Evolutionary conservation across 2,797 vertebrate genomes (phyloP), one percentile per base, ranked within the genome.

Genomic region (Huso huso): DNA sequence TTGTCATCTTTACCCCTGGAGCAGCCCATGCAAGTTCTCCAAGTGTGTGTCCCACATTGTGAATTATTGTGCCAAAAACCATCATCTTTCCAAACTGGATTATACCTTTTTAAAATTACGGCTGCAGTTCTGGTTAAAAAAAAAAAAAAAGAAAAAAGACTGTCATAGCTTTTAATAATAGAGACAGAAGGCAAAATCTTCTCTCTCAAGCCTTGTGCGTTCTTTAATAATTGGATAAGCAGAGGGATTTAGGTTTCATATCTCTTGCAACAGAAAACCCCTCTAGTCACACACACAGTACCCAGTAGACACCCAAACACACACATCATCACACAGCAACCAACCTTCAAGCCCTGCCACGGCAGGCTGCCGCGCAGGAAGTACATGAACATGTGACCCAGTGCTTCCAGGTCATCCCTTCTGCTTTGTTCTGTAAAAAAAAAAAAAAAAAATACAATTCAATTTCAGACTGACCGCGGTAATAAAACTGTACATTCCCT

Each of bases 331-430:
- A 6, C 65, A 64, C 55, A 65, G 61, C 60, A 12, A 8, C 64
- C 72, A 87, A 98, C 96, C 95, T 99, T 99, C 66, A 99, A 89
- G 70, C 96, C 96, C 83, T 99, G 96, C 96, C 96, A 99, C 59
- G 96, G 96, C 62, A 99, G 93, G 83, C 95, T 99, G 52, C 96
- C 95, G 3, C 95, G 90, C 67, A 98, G 91, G 78, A 99, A 99
- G 81, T 99, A 99, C 96, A 99, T 96, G 77, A 99, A 99, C 96
- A 99, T 99, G 85, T 98, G 96, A 73, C 96, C 96, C 80, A 99
- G 82, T 0, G 96, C 96, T 83, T 99, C 96, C 85, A 99, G 86
- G 77, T 99, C 96, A 0, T 98, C 96, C 77, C 96, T 90, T 83
- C 96, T 92, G 89, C 96, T 99, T 94, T 99, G 96, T 81, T 99